Evolutionary conservation across 2,888 invertebrate species (phyloP).

Genomic region (Lithophane ornitopus): DNA sequence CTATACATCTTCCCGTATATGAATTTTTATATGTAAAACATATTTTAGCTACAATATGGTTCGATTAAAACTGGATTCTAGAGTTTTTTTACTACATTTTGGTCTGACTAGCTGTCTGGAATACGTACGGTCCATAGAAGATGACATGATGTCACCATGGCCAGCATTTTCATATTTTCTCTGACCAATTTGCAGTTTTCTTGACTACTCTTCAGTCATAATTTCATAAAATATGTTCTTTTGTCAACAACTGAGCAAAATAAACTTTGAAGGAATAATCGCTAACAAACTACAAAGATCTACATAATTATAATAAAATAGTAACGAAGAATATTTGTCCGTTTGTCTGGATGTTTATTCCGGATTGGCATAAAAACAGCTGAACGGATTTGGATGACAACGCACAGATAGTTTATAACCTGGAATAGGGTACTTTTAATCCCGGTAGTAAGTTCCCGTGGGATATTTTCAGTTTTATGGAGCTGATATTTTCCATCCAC

Average conservation of each 20-base stretch:
- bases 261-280: background rate
- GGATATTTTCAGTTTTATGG: too few relatives aligned
- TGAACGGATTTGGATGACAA: too few relatives aligned
- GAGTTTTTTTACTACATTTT: background rate
- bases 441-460: too few relatives aligned
- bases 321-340: too few relatives aligned
- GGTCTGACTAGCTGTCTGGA: background rate
- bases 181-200: background rate
- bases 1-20: conserved; percentile 1
- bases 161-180: background rate
- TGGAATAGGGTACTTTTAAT: too few relatives aligned
- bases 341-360: too few relatives aligned
- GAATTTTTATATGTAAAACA: conserved; percentile 2
- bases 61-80: background rate
- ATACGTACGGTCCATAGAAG: background rate
- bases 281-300: background rate
- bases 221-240: background rate
- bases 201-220: background rate
- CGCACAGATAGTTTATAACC: too few relatives aligned
- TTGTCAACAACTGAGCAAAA: background rate
- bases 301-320: too few relatives aligned
- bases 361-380: too few relatives aligned
- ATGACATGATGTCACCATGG: background rate
- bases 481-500: too few relatives aligned
- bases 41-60: background rate